A percentile compares a stretch with the other conserved stretches of the same genome.
phyloP scores from a whole-genome alignment of 2,113 vertebrate species.

The Apaloderma vittatum region DNA sequence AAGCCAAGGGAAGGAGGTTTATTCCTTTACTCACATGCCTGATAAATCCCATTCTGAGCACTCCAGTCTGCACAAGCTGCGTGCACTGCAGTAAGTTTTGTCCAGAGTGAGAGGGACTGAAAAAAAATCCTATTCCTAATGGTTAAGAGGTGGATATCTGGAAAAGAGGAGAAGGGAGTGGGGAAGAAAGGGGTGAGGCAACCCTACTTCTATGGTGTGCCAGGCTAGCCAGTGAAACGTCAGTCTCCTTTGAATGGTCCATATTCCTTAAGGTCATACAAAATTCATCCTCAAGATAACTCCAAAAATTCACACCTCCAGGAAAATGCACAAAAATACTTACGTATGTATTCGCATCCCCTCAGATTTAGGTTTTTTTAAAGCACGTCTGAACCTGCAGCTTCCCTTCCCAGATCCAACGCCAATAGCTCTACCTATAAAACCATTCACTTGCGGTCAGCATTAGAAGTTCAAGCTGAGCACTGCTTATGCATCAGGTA shows the following conservation, averaged over 20 bases:
- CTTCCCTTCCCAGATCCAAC: background rate
- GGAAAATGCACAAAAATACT: background rate
- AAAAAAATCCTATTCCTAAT: background rate
- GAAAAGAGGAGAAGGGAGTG: background rate
- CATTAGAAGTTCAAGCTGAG: background rate
- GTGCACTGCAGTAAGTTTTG: background rate
- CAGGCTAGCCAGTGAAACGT: background rate
- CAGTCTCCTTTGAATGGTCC: background rate
- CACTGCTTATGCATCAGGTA: background rate
- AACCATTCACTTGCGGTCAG: background rate
- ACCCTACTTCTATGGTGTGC: background rate
- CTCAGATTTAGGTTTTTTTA: background rate
- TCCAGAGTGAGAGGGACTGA: background rate
- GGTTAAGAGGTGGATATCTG: background rate
- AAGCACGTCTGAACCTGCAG: background rate
- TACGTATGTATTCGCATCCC: background rate
- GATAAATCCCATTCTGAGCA: conserved; percentile 7
- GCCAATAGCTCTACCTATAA: background rate
- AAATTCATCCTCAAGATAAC: background rate
- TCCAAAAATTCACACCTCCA: background rate
- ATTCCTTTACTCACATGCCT: background rate
- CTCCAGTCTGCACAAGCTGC: background rate
- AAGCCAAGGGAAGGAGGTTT: background rate
- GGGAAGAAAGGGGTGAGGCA: background rate
- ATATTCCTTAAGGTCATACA: background rate